Evolutionary conservation across 2,113 vertebrate species (phyloP), one percentile per base, ranked within the genome.

Genomic region (Petaurus breviceps): DNA sequence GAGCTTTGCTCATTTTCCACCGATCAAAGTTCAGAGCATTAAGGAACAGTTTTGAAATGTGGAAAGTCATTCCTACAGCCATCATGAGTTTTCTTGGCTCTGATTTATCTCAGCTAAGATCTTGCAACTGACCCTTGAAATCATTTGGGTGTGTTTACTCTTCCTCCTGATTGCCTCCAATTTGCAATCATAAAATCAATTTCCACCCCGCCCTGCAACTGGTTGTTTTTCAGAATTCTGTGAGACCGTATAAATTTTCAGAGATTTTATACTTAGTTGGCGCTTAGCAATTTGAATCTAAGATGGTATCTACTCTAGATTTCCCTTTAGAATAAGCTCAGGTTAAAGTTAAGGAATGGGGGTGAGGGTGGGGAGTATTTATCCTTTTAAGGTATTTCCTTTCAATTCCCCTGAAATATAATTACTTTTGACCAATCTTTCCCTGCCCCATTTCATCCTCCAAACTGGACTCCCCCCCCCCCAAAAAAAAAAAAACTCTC

Each of bases 1-100:
- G 49, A 52, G 68, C 90, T 95, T 90, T 95, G 52, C 61, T 92
- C 31, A 43, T 94, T 97, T 96, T 96, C 93, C 92, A 92, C 22
- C 9, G 26, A 94, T 61, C 94, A 97, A 91, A 24, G 26, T 37
- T 54, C 51, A 46, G 26, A 31, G 61, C 24, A 51, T 51, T 93
- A 43, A 47, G 51, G 89, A 94, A 50, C 93, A 91, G 93, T 57
- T 90, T 93, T 37, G 89, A 96, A 97, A 93, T 52, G 31, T 25
- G 23, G 52, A 43, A 93, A 53, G 31, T 8, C n/a, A 90, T 51
- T 90, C n/a, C 68, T 55, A 8, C 49, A 93, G 37, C 2, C 49
- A 43, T 92, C 4, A 31, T 96, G 93, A 51, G 90, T 25, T 92
- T 96, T 96, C 91, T 43, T 84, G 68, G 94, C 47, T 93, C 77